A percentile compares a stretch with the other conserved stretches of the same genome.
These are phyloP conservation scores for Columbina picui DNA, from an alignment of 2,113 vertebrate species.

Conservation along the genomic window DNA sequence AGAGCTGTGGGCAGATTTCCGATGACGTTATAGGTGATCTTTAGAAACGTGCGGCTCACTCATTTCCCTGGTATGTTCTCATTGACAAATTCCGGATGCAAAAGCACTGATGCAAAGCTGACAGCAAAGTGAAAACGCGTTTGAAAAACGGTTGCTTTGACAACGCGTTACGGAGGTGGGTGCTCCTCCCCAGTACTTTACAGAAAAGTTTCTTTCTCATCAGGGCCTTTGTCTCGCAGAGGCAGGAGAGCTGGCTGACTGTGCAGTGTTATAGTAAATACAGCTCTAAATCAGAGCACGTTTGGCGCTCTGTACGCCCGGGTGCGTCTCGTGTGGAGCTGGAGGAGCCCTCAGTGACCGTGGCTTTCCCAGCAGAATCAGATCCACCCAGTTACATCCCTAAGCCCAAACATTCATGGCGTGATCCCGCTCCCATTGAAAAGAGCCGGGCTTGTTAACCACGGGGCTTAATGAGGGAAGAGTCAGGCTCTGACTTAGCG, in stretches of 20 bases:
- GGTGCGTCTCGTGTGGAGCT: background rate
- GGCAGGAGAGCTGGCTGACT: background rate
- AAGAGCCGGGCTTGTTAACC: background rate
- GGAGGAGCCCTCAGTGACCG: accelerated
- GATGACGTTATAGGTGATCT: accelerated
- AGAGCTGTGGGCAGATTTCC: background rate
- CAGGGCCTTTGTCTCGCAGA: background rate
- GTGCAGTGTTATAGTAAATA: accelerated
- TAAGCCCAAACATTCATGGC: background rate
- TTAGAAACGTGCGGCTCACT: background rate
- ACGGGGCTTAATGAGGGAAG: background rate
- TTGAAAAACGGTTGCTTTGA: background rate
- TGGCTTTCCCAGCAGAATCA: background rate
- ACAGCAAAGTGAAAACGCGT: background rate
- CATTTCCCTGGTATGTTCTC: background rate
- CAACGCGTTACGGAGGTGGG: background rate
- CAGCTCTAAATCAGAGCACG: background rate
- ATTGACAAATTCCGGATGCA: background rate
- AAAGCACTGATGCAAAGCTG: background rate
- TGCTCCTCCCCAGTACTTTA: accelerated
- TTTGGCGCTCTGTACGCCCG: background rate
- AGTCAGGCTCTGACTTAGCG: background rate
- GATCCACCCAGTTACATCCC: background rate
- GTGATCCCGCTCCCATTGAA: background rate
- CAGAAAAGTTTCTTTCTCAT: too few relatives aligned